Conservation (phyloP, 2,113 vertebrate genomes). For the Eidolon helvum region DNA sequence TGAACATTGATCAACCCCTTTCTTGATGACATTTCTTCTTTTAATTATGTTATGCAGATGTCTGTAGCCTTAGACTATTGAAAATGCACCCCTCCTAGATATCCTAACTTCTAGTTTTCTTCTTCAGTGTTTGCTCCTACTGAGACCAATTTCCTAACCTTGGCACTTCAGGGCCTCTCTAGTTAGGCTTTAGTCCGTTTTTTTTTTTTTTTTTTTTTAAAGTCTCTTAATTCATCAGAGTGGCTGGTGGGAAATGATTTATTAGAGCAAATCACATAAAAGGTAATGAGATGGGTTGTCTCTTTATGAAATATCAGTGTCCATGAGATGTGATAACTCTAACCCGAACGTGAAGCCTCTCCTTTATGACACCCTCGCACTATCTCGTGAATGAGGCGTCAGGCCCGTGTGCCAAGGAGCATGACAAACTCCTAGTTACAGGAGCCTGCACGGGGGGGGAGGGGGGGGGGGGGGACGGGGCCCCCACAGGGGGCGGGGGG, state of each 20-base stretch:
- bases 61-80: not conserved
- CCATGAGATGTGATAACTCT: constrained; percentile 64
- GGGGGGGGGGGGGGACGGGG: too few species aligned
- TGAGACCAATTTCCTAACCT: not conserved
- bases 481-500: too few species aligned
- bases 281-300: constrained; percentile 77
- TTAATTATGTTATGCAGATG: not conserved
- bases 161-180: not conserved
- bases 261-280: constrained; percentile 72
- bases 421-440: fast-evolving
- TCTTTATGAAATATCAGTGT: constrained; percentile 71
- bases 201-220: constrained; percentile 62
- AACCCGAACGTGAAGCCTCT: constrained; percentile 62
- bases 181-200: not conserved
- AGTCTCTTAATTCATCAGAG: constrained; percentile 70
- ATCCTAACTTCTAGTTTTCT: not conserved
- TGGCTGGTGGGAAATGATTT: constrained; percentile 66
- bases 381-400: not conserved
- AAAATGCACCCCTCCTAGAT: not conserved
- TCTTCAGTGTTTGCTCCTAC: not conserved
- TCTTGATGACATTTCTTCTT: not conserved
- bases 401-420: not conserved
- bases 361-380: constrained; percentile 32
- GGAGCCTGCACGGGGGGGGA: not conserved
- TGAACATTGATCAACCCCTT: not conserved